phyloP scores from a whole-genome alignment of 2,888 invertebrate species.

The Schizaphis graminum region DNA sequence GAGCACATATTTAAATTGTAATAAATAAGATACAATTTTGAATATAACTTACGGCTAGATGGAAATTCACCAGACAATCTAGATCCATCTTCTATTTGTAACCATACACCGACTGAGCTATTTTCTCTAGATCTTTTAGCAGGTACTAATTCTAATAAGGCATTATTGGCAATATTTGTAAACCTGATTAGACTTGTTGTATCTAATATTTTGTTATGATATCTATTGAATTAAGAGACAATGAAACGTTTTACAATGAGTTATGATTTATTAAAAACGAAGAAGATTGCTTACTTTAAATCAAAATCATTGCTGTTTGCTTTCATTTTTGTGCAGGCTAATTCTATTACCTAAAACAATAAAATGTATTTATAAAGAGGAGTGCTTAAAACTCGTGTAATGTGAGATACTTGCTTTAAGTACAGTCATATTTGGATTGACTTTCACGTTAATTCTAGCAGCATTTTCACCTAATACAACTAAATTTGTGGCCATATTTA shows the following conservation, averaged over 20 bases:
- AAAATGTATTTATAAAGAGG: neutral
- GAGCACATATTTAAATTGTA: neutral
- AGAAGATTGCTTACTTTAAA: conserved; percentile 53
- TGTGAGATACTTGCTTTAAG: conserved; percentile 45
- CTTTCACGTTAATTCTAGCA: conserved; percentile 50
- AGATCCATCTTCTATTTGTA: conserved; percentile 83
- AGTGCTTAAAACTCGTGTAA: neutral
- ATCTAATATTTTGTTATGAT: conserved; percentile 85
- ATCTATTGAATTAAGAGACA: conserved; percentile 71
- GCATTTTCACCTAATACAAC: conserved; percentile 50
- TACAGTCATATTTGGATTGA: conserved; percentile 61
- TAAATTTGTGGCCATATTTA: conserved; percentile 55
- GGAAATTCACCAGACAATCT: conserved; percentile 76
- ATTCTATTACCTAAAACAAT: conserved; percentile 47
- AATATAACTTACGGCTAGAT: conserved; percentile 71
- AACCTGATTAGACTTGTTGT: conserved; percentile 84
- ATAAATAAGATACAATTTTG: neutral
- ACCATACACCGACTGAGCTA: conserved; percentile 79
- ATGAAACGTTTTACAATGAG: neutral
- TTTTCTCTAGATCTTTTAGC: conserved; percentile 77
- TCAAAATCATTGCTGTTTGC: conserved; percentile 47
- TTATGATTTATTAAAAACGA: neutral
- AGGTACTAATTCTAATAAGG: conserved; percentile 85
- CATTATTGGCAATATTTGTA: conserved; percentile 91
- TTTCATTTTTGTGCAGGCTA: conserved; percentile 54